Base-by-base conservation (phyloP, 2,113 vertebrate species). In the Meleagris gallopavo region DNA sequence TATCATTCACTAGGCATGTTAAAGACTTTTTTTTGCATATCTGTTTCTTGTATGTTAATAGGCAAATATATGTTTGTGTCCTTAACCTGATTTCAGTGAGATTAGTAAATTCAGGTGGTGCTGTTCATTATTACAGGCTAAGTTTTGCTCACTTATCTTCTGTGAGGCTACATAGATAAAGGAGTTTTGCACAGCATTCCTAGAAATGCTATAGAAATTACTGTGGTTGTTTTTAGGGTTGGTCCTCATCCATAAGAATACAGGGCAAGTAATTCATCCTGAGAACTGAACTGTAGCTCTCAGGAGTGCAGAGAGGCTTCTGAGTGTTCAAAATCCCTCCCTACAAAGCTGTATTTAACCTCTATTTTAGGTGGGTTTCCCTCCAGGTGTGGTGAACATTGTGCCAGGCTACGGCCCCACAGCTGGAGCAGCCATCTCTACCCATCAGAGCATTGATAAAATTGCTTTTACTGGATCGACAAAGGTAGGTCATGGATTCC, bases 401-500 rank as follows among this genome's bases (percentile, higher is more conserved):
- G 96, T 99, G 66, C 99, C 99, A 20, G 99, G 99, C 45, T 99
- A 98, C 0, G 99, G 99, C 22, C 98, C 98, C 43, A 99, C 98
- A 8, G 98, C 98, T 8, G 99, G 99, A 55, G 98, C 98, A 25
- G 98, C 99, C 4, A 98, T 99, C 72, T 98, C 99, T 62, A 97
- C 96, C 45, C 99, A 99, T 91, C 98, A 98, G 82, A 98, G 97
- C 80, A 97, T 99, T 29, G 97, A 98, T 97, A 99, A 99, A 97
- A 98, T 99, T 69, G 98, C 99, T 34, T 99, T 99, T 96, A 99
- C 99, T 2, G 99, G 99, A 7, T 99, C 99, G 21, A 99, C 98
- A 46, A 97, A 99, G 98, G 99, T 99, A 96, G 76, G 92, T 40
- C 32, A 86, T 62, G 52, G 30, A 27, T 61, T 91, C 76, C 50